A percentile compares a stretch with the other conserved stretches of the same genome.
These are phyloP conservation scores for Aleadryas rufinucha DNA, from an alignment of 2,113 vertebrate genomes.

Conservation along the genomic window DNA sequence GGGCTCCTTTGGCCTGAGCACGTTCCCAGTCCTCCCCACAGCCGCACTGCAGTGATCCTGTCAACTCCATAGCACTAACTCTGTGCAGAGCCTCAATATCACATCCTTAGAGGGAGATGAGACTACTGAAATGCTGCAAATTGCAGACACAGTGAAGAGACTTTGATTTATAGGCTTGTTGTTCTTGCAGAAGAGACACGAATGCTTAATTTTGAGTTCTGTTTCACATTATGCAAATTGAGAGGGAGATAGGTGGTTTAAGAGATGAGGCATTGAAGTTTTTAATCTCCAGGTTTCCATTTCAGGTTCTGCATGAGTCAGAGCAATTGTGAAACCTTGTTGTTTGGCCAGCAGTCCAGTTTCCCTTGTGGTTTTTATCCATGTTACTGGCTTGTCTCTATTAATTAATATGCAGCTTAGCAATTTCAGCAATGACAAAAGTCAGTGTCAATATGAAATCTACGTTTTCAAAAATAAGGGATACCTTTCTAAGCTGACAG, in stretches of 20 bases:
- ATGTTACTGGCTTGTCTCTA: neutral
- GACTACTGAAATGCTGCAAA: slow-evolving; percentile 4
- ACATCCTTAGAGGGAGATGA: neutral
- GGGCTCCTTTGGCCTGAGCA: neutral
- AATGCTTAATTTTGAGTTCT: slow-evolving; percentile 35
- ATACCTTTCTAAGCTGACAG: neutral
- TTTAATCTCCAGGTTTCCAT: neutral
- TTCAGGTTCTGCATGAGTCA: neutral
- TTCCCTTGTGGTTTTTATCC: neutral
- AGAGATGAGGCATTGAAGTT: neutral
- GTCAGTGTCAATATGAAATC: neutral
- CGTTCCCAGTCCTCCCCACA: neutral
- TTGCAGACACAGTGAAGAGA: neutral
- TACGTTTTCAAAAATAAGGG: neutral
- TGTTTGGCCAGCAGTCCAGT: neutral
- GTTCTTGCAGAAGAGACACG: neutral
- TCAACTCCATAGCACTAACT: neutral
- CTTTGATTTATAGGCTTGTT: slow-evolving; percentile 22
- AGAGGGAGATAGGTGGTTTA: neutral
- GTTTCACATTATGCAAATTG: slow-evolving; percentile 2
- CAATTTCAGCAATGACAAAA: neutral
- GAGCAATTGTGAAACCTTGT: neutral
- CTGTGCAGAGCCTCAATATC: neutral
- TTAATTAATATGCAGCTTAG: neutral
- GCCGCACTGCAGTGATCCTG: neutral